These are phyloP conservation scores for Pangasianodon hypophthalmus DNA, from an alignment of 2,113 vertebrate genomes.

Conservation along the genomic window DNA sequence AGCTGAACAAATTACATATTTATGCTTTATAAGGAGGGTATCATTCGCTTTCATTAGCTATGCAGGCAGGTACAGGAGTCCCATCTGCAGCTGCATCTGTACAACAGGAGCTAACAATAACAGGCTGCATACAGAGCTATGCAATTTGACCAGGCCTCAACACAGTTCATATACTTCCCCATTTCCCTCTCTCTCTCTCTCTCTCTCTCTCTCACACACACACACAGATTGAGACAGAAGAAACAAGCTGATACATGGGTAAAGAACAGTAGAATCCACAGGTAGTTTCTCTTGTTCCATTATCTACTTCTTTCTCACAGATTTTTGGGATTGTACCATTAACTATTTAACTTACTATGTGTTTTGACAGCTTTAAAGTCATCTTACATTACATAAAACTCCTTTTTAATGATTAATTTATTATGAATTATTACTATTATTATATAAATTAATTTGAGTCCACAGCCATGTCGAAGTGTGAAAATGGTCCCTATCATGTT, in stretches of 20 bases:
- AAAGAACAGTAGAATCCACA: conserved; percentile 1
- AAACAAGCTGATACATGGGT: conserved; percentile 14
- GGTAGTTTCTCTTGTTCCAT: neutral
- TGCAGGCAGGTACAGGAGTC: conserved; percentile 93
- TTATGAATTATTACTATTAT: neutral
- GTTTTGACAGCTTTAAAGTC: neutral
- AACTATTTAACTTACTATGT: neutral
- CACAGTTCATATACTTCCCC: neutral
- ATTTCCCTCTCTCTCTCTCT: neutral
- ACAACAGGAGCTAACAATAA: conserved; percentile 84
- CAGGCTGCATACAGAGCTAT: conserved; percentile 37
- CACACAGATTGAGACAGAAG: neutral
- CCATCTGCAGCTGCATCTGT: conserved; percentile 97
- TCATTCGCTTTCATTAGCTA: conserved; percentile 90
- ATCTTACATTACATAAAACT: neutral
- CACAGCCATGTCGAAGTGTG: neutral
- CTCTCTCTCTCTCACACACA: neutral
- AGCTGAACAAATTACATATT: conserved; percentile 99
- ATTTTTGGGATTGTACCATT: neutral
- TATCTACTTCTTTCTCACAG: neutral
- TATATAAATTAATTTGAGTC: neutral
- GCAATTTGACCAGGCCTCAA: conserved; percentile 9
- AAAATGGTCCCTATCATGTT: neutral
- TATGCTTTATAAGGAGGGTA: conserved; percentile 94
- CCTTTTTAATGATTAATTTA: neutral